Evolutionary conservation across 1,140 invertebrate genomes (phyloP).

Genomic region (Leptestheria dahalacensis): DNA sequence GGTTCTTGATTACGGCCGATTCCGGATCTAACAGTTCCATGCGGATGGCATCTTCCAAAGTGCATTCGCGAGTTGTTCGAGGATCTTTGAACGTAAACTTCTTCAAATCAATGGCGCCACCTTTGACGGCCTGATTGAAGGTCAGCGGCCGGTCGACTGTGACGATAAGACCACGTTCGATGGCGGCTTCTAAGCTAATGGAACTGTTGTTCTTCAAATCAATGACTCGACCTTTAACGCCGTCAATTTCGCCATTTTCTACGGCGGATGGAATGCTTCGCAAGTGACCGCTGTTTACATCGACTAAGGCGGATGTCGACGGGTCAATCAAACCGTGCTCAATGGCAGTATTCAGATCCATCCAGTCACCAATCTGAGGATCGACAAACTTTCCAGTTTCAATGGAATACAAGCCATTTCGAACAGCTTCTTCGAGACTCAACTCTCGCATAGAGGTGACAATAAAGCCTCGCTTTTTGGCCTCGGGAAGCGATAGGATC

Average conservation of each 20-base stretch:
- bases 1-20: conserved; percentile 59
- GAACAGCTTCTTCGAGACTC: conserved; percentile 58
- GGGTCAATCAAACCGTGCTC: conserved; percentile 55
- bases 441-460: conserved; percentile 52
- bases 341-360: conserved; percentile 55
- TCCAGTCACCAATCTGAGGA: conserved; percentile 48
- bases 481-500: conserved; percentile 47
- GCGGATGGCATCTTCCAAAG: conserved; percentile 59
- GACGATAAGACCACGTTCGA: conserved; percentile 50
- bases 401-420: conserved; percentile 53
- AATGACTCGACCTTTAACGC: conserved; percentile 52
- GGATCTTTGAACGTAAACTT: conserved; percentile 33
- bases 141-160: conserved; percentile 52
- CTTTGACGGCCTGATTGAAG: conserved; percentile 38
- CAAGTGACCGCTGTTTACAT: conserved; percentile 51
- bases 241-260: conserved; percentile 61
- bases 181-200: conserved; percentile 53
- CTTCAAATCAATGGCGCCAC: conserved; percentile 30
- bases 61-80: conserved; percentile 42
- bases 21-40: conserved; percentile 58
- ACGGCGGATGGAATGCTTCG: conserved; percentile 57
- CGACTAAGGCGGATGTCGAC: conserved; percentile 56
- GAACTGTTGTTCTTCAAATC: conserved; percentile 58
- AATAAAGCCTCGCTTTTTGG: conserved; percentile 52
- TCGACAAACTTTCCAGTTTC: conserved; percentile 65